Base-by-base conservation (phyloP, 1,140 invertebrate genomes). In the Xylocopa sonorina region DNA sequence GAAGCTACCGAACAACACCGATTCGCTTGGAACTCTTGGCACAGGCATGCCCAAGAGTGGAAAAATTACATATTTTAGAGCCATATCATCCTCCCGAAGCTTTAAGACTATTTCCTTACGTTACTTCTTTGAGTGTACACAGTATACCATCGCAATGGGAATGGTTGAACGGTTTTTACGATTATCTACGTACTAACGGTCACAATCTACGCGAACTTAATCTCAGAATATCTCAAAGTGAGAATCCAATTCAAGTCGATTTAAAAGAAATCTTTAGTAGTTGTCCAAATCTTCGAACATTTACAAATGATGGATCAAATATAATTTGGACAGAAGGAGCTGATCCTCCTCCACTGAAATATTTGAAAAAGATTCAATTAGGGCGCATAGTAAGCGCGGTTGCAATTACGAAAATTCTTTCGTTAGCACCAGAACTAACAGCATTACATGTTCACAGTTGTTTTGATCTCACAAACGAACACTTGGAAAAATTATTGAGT, bases 381-480 rank as follows among this genome's bases (percentile, higher is more conserved):
- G 92, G 93, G 5, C 83, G 88, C 29, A 90, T 86, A 21, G 90
- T 92, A 12, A 90, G 83, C 16, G 91, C 91, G 1, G 74, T 84
- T 6, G 84, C 90, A 0, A 87, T 94, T 16, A 88, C 77, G 0
- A 91, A 92, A 69, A 85, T 94, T 9, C 80, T 94, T 3, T 88
- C 83, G 1, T 78, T 92, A 1, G 86, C 91, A 0, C 93, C 93
- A 4, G 87, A 88, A 18, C 80, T 94, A 27, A 87, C 74, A 0
- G 84, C 89, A 5, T 74, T 93, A 3, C 93, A 94, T 43, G 85
- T 93, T 18, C 91, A 92, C 79, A 93, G 90, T 69, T 93, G 92
- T 79, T 88, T 89, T n/a, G 91, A 93, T 79, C 78, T 93, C 3
- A 90, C 88, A 3, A 91, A 92, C 29, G 82, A 90, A 57, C 89